phyloP scores from a whole-genome alignment of 2,888 invertebrate species.

The Hirudinaria manillensis region DNA sequence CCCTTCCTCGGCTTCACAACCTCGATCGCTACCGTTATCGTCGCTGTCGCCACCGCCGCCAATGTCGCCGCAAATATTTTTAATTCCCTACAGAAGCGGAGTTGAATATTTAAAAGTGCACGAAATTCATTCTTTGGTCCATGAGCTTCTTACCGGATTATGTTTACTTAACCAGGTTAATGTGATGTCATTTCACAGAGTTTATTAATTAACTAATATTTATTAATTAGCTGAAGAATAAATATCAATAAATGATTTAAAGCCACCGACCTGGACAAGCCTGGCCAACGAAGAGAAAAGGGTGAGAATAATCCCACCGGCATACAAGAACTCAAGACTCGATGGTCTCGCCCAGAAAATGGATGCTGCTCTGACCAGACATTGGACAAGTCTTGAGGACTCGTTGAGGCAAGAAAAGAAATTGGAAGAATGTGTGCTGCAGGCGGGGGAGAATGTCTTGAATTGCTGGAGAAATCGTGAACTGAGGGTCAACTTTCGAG shows the following conservation, averaged over 20 bases:
- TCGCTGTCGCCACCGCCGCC: not conserved
- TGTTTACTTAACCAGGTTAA: slow-evolving; percentile 1
- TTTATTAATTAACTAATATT: not conserved
- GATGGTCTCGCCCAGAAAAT: not conserved
- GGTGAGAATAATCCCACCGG: not conserved
- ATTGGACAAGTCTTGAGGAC: not conserved
- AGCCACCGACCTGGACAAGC: not conserved
- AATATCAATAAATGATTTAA: not conserved
- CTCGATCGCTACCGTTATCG: not conserved
- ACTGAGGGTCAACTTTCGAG: not conserved
- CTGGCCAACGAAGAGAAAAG: not conserved
- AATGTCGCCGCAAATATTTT: slow-evolving; percentile 1
- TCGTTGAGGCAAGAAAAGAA: too few relatives aligned
- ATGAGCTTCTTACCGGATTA: not conserved
- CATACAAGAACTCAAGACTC: not conserved
- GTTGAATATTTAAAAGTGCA: slow-evolving; percentile 9
- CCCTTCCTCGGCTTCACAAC: not conserved
- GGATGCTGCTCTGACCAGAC: not conserved
- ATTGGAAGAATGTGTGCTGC: too few relatives aligned
- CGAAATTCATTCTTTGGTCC: not conserved
- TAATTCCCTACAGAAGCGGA: not conserved
- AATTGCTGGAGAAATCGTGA: not conserved
- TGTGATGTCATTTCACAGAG: not conserved
- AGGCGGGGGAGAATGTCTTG: too few relatives aligned
- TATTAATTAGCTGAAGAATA: not conserved